Conservation (phyloP, 1,140 invertebrate genomes). For the Trichomalopsis sarcophagae region DNA sequence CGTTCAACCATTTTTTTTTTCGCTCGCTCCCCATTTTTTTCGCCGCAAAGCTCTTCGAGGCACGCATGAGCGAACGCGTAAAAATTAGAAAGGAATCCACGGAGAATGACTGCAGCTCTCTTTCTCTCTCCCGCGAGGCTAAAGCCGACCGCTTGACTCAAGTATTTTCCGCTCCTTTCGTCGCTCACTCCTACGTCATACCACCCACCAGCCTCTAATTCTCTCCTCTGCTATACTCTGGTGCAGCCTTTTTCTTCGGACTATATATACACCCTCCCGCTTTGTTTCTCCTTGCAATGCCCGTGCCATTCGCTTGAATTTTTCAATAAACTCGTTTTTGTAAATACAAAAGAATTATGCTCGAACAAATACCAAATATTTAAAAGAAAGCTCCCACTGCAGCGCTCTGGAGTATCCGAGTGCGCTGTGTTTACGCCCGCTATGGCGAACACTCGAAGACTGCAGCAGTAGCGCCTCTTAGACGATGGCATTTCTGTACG, state of each 20-base stretch:
- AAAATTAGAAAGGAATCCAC: conserved; percentile 69
- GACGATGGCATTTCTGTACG: conserved; percentile 27
- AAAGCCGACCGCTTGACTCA: conserved; percentile 61
- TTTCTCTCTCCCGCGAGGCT: conserved; percentile 50
- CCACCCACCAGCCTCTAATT: conserved; percentile 1
- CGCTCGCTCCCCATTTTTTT: conserved; percentile 39
- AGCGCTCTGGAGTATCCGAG: no score
- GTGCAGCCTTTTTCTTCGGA: neutral
- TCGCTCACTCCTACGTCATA: neutral
- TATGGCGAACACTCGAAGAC: neutral
- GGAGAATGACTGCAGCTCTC: conserved; percentile 57
- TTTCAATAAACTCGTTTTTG: neutral
- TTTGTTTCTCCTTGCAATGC: neutral
- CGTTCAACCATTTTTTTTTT: conserved; percentile 31
- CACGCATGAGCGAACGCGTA: conserved; percentile 65
- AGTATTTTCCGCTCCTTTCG: conserved; percentile 57
- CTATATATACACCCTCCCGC: neutral
- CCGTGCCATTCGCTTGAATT: neutral
- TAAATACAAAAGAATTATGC: neutral
- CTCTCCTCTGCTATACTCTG: neutral
- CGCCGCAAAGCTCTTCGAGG: conserved; percentile 60
- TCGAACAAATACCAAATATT: no score
- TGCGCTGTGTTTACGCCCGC: neutral
- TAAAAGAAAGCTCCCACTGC: no score
- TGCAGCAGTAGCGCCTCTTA: neutral